Conservation (phyloP, 2,113 vertebrate species). For the Syrrhaptes paradoxus region DNA sequence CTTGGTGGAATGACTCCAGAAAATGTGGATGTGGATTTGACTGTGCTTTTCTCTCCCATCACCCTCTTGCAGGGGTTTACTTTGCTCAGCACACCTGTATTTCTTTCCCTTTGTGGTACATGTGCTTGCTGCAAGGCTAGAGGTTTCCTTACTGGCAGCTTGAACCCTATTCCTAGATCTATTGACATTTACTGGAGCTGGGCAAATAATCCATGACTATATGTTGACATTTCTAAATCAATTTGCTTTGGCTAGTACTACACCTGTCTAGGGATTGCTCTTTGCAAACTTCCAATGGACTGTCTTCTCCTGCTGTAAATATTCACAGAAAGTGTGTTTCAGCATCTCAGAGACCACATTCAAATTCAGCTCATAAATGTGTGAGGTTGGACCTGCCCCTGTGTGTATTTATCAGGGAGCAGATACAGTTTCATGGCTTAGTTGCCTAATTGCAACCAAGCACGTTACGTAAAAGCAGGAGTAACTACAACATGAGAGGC, state of each 20-base stretch:
- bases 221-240: constrained; percentile 50
- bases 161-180: background rate
- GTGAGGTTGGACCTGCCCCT: background rate
- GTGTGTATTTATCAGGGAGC: background rate
- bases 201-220: constrained; percentile 20
- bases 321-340: background rate
- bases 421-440: background rate
- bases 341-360: background rate
- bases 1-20: background rate
- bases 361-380: background rate
- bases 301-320: background rate
- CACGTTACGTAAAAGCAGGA: background rate
- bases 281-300: background rate
- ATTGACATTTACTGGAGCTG: constrained; percentile 2
- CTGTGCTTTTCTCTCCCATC: background rate
- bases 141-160: background rate
- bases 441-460: background rate
- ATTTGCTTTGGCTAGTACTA: constrained; percentile 49
- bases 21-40: background rate
- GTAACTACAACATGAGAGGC: background rate
- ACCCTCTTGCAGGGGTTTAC: background rate
- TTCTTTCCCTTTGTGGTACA: background rate
- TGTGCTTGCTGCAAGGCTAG: background rate
- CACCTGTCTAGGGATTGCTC: constrained; percentile 28
- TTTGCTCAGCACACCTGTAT: background rate